Conservation (phyloP, 1,140 invertebrate genomes). For the Zaprionus taronus region DNA sequence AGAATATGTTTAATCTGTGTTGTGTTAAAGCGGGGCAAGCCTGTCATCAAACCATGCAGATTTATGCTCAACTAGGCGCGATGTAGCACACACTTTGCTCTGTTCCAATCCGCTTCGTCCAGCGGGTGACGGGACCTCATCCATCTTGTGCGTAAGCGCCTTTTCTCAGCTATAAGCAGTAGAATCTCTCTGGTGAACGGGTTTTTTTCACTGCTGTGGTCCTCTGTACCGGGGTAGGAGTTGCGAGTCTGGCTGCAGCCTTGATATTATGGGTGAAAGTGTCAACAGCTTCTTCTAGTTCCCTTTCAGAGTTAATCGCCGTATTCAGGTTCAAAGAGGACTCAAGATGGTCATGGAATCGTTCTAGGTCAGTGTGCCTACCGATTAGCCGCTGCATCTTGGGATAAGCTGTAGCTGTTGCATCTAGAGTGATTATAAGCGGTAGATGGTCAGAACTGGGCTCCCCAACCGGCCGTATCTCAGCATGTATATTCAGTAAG, state of each 20-base stretch:
- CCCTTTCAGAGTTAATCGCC: too few relatives aligned
- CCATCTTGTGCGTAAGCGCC: background rate
- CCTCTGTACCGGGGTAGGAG: background rate
- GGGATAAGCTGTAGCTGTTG: too few relatives aligned
- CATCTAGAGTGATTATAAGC: background rate
- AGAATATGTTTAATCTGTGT: too few relatives aligned
- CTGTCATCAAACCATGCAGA: too few relatives aligned
- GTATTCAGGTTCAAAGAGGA: too few relatives aligned
- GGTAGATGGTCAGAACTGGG: too few relatives aligned
- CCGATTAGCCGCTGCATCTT: background rate
- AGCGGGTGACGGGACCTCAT: slow-evolving; percentile 1
- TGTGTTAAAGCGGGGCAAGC: too few relatives aligned
- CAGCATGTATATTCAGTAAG: background rate
- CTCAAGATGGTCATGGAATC: background rate
- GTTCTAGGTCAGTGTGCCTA: background rate
- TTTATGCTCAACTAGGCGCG: too few relatives aligned
- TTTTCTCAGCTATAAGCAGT: background rate
- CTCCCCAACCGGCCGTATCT: too few relatives aligned
- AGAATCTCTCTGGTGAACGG: background rate
- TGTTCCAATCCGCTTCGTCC: slow-evolving; percentile 6
- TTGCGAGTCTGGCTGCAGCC: background rate
- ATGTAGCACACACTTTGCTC: too few relatives aligned
- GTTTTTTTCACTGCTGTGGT: background rate
- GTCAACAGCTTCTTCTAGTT: too few relatives aligned
- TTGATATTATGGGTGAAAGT: too few relatives aligned